Evolutionary conservation across 2,797 vertebrate genomes (phyloP), one percentile per base, ranked within the genome.

Genomic region (Clarias pachynema): DNA sequence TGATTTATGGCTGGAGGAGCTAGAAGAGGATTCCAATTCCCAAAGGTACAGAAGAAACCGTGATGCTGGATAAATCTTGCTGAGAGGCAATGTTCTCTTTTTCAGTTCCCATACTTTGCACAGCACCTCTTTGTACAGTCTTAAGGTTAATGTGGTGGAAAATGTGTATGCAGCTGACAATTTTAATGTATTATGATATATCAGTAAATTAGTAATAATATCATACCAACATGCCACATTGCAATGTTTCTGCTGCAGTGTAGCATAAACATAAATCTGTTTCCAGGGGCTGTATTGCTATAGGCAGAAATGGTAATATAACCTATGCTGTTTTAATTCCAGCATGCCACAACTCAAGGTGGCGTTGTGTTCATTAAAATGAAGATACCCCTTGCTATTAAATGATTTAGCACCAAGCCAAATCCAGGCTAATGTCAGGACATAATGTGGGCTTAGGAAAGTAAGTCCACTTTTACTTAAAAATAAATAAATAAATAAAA

Each of bases 1-100:
- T 93, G 92, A 95, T 95, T 94, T 95, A 95, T 94, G 93, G 93
- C 93, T 91, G 87, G 88, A 89, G 88, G 89, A 91, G 89, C 91
- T 92, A 92, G 89, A 95, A 94, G 93, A 89, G 86, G 91, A 91
- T 90, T 92, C 84, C 89, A 87, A 77, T 86, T 93, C 94, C 91
- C 91, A 81, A 77, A 86, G 78, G 85, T 83, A 82, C 70, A 89
- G 84, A 79, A 89, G 89, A 91, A 93, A 91, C 90, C 89, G 88
- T 91, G 91, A 93, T 91, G 90, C 91, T 91, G 90, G 87, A 90
- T 88, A 87, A 89, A 87, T 92, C 85, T 89, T 89, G 91, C 89
- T 94, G 92, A 93, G 87, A 89, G 34, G 10, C 72, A 82, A 87
- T 91, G 85, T 92, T 91, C 88, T 91, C 89, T 91, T 89, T 89